Percentiles rank a stretch among this genome's conserved stretches.
These are phyloP conservation scores for Alouatta palliata DNA, from an alignment of 2,113 vertebrate species.

Conservation along the genomic window DNA sequence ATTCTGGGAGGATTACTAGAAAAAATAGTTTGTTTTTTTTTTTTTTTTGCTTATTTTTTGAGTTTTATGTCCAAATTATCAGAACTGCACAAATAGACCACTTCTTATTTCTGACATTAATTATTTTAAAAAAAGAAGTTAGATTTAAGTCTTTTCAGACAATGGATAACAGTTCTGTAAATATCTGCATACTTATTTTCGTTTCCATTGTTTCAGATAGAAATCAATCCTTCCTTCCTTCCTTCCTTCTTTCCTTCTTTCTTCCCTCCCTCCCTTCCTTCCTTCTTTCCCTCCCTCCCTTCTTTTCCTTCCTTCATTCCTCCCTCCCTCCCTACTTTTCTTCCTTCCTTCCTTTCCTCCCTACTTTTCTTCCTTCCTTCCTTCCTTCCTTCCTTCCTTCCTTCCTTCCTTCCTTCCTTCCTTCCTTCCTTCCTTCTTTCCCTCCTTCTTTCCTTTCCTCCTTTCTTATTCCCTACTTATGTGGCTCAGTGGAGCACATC, in stretches of 20 bases:
- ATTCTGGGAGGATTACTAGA: not conserved
- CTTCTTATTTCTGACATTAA: not conserved
- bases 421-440: too few relatives aligned
- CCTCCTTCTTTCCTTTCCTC: accelerated
- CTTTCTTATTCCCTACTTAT: not conserved
- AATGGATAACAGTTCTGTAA: not conserved
- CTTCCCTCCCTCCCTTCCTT: accelerated
- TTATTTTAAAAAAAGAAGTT: not conserved
- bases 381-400: accelerated
- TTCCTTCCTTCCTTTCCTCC: too few relatives aligned
- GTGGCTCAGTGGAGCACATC: not conserved
- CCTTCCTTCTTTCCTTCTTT: accelerated
- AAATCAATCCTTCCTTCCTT: not conserved
- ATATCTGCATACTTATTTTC: not conserved
- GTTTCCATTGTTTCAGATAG: not conserved
- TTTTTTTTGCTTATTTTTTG: not conserved
- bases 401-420: accelerated
- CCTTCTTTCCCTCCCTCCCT: too few relatives aligned
- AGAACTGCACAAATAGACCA: not conserved
- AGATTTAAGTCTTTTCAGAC: not conserved
- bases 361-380: accelerated
- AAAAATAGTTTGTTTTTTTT: not conserved
- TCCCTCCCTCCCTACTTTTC: accelerated
- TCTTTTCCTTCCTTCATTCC: too few relatives aligned
- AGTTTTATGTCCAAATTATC: not conserved